A percentile compares a stretch with the other conserved stretches of the same genome.
Evolutionary conservation across 2,797 vertebrate genomes (phyloP).

Genomic region (Antrozous pallidus): DNA sequence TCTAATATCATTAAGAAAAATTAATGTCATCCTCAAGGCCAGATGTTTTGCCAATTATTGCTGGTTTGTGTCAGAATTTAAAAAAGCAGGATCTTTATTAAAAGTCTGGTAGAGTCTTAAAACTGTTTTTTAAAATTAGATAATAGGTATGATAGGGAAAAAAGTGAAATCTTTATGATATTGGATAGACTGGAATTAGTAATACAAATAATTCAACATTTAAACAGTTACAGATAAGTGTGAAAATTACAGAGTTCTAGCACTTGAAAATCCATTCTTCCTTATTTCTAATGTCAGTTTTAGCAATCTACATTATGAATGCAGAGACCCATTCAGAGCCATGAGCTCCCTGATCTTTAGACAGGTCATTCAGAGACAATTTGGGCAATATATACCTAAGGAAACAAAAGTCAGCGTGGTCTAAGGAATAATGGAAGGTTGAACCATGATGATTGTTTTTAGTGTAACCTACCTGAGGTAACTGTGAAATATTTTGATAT

Average conservation of each 20-base stretch:
- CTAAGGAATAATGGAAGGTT: neutral
- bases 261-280: neutral
- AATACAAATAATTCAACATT: slow-evolving; percentile 20
- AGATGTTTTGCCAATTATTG: slow-evolving; percentile 57
- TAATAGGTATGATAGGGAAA: neutral
- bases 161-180: slow-evolving; percentile 32
- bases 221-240: neutral
- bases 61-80: slow-evolving; percentile 18
- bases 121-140: neutral
- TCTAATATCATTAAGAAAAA: slow-evolving; percentile 58
- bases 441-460: slow-evolving; percentile 8
- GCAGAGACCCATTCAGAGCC: neutral
- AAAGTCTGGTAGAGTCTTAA: slow-evolving; percentile 8
- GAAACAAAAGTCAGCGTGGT: neutral
- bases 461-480: neutral
- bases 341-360: neutral
- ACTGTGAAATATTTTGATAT: neutral
- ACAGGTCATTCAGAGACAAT: neutral
- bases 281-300: neutral
- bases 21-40: slow-evolving; percentile 44
- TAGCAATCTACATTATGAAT: neutral
- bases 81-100: slow-evolving; percentile 27
- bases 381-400: neutral
- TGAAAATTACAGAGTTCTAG: neutral
- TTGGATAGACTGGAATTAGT: neutral